phyloP scores from a whole-genome alignment of 2,888 invertebrate species.

The Eilema depressum region DNA sequence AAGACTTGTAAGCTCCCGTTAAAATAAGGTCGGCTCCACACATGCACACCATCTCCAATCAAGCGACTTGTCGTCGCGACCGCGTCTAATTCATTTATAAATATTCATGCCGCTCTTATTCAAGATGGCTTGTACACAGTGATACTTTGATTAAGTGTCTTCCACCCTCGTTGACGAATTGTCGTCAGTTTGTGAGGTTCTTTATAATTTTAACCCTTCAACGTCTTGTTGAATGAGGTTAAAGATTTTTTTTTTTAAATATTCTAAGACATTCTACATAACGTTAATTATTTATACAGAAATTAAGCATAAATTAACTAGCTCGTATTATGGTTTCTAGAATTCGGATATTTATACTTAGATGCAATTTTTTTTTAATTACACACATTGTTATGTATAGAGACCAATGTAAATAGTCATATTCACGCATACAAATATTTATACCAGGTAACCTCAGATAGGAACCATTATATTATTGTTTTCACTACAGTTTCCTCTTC shows the following conservation, averaged over 20 bases:
- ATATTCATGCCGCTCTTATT: slow-evolving; percentile 79
- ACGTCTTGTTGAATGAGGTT: slow-evolving; percentile 53
- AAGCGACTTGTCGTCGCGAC: slow-evolving; percentile 63
- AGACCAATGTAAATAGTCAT: too few relatives aligned
- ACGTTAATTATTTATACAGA: background rate
- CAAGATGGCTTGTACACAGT: slow-evolving; percentile 69
- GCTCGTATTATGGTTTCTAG: background rate
- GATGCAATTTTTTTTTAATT: too few relatives aligned
- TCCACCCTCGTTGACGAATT: slow-evolving; percentile 76
- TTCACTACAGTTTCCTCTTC: too few relatives aligned
- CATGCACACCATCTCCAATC: slow-evolving; percentile 68
- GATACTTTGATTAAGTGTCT: slow-evolving; percentile 85
- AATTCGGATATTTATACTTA: too few relatives aligned
- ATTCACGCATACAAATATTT: too few relatives aligned
- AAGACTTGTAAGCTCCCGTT: slow-evolving; percentile 57
- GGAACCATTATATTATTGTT: too few relatives aligned
- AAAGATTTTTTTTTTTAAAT: slow-evolving; percentile 35
- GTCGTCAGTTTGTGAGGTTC: slow-evolving; percentile 37
- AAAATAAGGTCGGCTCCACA: slow-evolving; percentile 62
- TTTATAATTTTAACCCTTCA: slow-evolving; percentile 29
- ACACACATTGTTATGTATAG: too few relatives aligned
- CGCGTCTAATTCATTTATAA: slow-evolving; percentile 79
- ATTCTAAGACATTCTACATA: background rate
- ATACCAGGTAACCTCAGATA: too few relatives aligned
- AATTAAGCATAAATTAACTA: too few relatives aligned